Conservation (phyloP, 2,888 invertebrate species). For the Hydroisotoma schaefferi region DNA sequence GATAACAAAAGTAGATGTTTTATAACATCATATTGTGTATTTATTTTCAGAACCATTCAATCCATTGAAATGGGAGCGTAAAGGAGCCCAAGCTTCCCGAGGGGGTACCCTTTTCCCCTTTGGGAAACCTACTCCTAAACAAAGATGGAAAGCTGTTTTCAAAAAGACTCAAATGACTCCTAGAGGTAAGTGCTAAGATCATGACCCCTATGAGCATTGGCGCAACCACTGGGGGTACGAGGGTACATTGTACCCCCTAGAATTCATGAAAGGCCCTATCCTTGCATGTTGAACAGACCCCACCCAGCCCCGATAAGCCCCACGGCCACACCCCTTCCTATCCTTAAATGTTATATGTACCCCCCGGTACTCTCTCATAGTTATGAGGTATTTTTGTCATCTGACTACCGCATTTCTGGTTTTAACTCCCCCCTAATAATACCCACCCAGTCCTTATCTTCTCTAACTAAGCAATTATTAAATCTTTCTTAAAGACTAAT, state of each 20-base stretch:
- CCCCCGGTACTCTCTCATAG: too few species aligned
- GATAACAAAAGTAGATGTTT: too few species aligned
- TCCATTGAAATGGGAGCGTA: conserved; percentile 44
- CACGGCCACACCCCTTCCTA: neutral
- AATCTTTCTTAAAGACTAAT: neutral
- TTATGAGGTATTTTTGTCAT: neutral
- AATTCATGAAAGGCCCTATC: too few species aligned
- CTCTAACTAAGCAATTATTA: too few species aligned
- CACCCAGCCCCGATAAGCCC: neutral
- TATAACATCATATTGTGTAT: neutral
- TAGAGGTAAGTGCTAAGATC: conserved; percentile 35
- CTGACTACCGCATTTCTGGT: too few species aligned
- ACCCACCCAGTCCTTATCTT: too few species aligned
- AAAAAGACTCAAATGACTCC: conserved; percentile 46
- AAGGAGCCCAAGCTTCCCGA: conserved; percentile 23
- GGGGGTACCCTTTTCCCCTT: conserved; percentile 28
- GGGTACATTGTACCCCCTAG: too few species aligned
- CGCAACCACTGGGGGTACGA: too few species aligned
- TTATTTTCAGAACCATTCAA: conserved; percentile 39
- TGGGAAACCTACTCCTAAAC: conserved; percentile 40
- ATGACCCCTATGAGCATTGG: too few species aligned
- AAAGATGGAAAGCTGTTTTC: conserved; percentile 44
- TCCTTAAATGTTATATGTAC: too few species aligned
- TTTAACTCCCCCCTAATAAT: too few species aligned
- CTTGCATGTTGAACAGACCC: too few species aligned